phyloP scores from a whole-genome alignment of 1,140 invertebrate species.

The Araneus ventricosus region DNA sequence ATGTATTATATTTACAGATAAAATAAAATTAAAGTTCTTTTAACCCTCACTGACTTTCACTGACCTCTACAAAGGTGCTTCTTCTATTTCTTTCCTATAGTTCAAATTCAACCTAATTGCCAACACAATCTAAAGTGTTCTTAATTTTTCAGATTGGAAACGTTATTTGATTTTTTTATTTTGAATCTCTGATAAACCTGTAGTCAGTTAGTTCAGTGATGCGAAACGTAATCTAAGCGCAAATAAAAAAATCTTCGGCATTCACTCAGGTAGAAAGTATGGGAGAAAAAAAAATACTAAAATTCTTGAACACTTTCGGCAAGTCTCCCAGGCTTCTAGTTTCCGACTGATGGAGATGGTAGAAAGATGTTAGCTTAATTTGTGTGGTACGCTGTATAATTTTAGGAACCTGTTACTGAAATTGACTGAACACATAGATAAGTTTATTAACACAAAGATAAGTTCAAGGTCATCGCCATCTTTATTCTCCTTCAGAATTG shows the following conservation, averaged over 20 bases:
- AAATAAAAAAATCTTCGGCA: neutral
- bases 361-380: neutral
- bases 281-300: neutral
- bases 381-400: neutral
- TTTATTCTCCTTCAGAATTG: neutral
- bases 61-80: neutral
- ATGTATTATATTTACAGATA: neutral
- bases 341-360: neutral
- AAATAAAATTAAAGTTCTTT: neutral
- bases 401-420: neutral
- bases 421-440: neutral
- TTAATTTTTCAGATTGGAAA: neutral
- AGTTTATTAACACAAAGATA: neutral
- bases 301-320: neutral
- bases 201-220: conserved; percentile 2
- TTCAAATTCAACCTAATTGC: neutral
- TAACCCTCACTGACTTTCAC: neutral
- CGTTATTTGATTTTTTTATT: neutral
- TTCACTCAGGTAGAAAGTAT: neutral
- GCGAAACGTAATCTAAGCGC: conserved; percentile 2
- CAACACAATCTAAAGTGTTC: neutral
- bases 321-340: neutral
- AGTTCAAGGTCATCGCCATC: neutral
- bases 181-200: neutral
- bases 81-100: neutral